Evolutionary conservation across 2,888 invertebrate genomes (phyloP), one percentile per base, ranked within the genome.

Genomic region (Aleiodes testaceus): DNA sequence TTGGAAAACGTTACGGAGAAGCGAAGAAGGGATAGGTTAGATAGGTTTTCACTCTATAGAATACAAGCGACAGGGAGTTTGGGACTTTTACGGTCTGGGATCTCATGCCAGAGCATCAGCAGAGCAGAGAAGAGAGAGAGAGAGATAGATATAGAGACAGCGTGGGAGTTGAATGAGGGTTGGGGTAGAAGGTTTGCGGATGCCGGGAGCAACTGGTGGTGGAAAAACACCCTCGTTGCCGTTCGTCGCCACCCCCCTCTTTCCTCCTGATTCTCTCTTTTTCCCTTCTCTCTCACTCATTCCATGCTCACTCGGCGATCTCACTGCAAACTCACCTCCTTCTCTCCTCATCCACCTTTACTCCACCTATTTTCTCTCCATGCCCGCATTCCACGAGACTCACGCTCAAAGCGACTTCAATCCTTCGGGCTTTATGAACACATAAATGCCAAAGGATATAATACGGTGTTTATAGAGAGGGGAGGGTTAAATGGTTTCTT

Each of bases 141-240:
- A 26, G 26, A 26, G 26, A 26, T 5, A 26, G 26, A 26, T 26
- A n/a, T n/a, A n/a, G n/a, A 26, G 26, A 26, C 26, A 26, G 26
- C 26, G 26, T 26, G 26, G 49, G 53, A 30, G 61, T 68, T 55
- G 55, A 61, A 59, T 75, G 76, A 76, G 78, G 77, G 78, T 77
- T 75, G 72, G 79, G 77, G 77, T 77, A 80, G 78, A 72, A 71
- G 77, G 78, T 79, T 80, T 79, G 79, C 75, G 81, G 78, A 79
- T 79, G 79, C 80, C 79, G 82, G 83, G 84, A 86, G 87, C 87
- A 87, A 87, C 87, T 87, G 87, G 87, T 87, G 87, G 87, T 87
- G 85, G 87, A 87, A 87, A 87, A 87, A 87, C 87, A 87, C 85
- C 86, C 87, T 86, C 84, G 82, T 84, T 85, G 84, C 80, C 82